phyloP scores from a whole-genome alignment of 2,113 vertebrate genomes.

The Paramisgurnus dabryanus region DNA sequence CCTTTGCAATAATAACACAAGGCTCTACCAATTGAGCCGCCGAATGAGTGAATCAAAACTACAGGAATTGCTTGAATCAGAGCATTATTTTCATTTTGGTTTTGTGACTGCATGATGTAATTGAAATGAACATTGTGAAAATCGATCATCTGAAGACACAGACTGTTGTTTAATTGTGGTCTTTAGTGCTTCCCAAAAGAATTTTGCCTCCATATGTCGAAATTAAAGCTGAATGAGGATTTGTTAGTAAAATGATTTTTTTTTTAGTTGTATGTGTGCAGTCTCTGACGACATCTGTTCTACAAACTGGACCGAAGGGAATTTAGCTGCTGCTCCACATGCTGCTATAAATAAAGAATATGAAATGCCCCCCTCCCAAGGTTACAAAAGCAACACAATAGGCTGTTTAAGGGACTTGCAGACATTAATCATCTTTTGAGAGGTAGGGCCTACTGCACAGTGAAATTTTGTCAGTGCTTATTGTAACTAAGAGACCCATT shows the following conservation, averaged over 20 bases:
- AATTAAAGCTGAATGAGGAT: constrained; percentile 32
- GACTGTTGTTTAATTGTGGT: constrained; percentile 5
- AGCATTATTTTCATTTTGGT: neutral
- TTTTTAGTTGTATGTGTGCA: constrained; percentile 24
- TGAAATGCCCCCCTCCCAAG: constrained; percentile 63
- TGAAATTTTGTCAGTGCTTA: constrained; percentile 27
- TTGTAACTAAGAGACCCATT: neutral
- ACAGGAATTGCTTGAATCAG: no score
- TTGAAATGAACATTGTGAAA: neutral
- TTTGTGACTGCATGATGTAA: neutral
- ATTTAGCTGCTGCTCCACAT: constrained; percentile 65
- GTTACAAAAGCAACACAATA: constrained; percentile 50
- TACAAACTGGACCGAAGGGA: constrained; percentile 70
- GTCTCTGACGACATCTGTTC: constrained; percentile 67
- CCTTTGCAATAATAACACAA: no score
- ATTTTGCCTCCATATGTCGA: constrained; percentile 27
- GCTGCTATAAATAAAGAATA: constrained; percentile 76
- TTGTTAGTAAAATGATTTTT: constrained; percentile 3
- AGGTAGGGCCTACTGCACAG: constrained; percentile 6
- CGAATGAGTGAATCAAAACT: no score
- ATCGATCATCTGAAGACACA: neutral
- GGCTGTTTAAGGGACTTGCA: constrained; percentile 47
- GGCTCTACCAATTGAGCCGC: no score
- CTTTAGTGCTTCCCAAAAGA: neutral
- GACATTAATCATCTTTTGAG: constrained; percentile 56